Conservation (phyloP, 2,113 vertebrate genomes). For the Xiphophorus maculatus region DNA sequence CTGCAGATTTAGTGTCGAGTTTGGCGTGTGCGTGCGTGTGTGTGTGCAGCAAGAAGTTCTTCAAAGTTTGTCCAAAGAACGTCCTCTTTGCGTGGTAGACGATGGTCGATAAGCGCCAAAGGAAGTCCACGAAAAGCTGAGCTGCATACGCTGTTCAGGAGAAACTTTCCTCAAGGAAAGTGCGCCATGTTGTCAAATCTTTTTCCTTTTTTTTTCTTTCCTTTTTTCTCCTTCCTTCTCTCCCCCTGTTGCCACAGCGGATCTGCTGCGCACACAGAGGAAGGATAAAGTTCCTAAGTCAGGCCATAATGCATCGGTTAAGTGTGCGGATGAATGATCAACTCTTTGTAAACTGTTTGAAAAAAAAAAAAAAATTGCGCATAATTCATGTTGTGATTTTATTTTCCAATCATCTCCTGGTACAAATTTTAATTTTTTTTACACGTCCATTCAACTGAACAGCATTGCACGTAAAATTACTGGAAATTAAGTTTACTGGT, state of each 20-base stretch:
- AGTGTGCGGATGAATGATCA: not conserved
- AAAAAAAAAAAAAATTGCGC: not conserved
- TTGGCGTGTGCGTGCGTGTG: no score
- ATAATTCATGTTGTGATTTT: not conserved
- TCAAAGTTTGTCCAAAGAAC: not conserved
- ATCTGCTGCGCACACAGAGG: conserved; percentile 37
- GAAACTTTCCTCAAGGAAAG: conserved; percentile 78
- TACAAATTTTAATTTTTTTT: not conserved
- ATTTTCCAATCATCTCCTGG: not conserved
- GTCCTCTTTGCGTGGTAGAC: conserved; percentile 1
- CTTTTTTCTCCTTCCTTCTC: conserved; percentile 16
- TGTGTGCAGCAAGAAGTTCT: not conserved
- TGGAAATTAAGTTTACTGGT: not conserved
- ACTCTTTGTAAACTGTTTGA: not conserved
- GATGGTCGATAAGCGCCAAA: conserved; percentile 18
- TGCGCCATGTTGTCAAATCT: conserved; percentile 85
- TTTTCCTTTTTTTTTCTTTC: conserved; percentile 63
- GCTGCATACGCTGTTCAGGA: conserved; percentile 34
- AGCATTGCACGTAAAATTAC: not conserved
- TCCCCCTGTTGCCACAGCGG: conserved; percentile 65
- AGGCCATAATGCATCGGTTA: conserved; percentile 12
- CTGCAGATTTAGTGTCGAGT: conserved; percentile 24
- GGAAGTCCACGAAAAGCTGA: conserved; percentile 4
- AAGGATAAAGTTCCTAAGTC: conserved; percentile 27
- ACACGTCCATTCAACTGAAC: not conserved